These are phyloP conservation scores for Vultur gryphus DNA, from an alignment of 2,797 vertebrate species.

Conservation along the genomic window DNA sequence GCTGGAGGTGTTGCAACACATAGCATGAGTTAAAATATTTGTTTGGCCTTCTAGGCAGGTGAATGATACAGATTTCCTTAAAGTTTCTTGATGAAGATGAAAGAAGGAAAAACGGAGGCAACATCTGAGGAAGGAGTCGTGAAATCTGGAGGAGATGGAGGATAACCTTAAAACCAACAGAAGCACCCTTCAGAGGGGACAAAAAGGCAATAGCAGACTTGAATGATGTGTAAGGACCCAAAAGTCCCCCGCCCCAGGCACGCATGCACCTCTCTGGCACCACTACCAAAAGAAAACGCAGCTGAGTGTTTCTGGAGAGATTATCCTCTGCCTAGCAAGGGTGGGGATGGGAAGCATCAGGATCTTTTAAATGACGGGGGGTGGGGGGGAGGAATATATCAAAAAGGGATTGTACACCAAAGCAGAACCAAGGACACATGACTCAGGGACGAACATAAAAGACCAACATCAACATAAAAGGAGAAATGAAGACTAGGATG, in stretches of 20 bases:
- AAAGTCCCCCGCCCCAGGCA: not conserved
- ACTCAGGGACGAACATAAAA: not conserved
- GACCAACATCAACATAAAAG: not conserved
- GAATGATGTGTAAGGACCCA: not conserved
- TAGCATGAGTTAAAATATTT: not conserved
- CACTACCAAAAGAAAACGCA: not conserved
- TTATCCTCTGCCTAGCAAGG: not conserved
- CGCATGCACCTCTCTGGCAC: rapidly evolving
- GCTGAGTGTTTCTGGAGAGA: not conserved
- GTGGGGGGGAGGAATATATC: not conserved
- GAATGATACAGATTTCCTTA: not conserved
- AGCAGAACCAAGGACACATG: not conserved
- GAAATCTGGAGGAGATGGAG: not conserved
- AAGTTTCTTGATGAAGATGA: not conserved
- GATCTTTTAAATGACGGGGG: not conserved
- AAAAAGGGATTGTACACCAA: not conserved
- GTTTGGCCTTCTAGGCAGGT: not conserved
- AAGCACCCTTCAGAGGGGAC: not conserved
- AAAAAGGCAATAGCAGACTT: not conserved
- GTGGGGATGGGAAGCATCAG: not conserved
- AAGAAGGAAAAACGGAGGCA: not conserved
- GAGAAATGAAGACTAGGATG: not conserved
- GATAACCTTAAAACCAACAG: not conserved
- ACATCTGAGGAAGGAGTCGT: not conserved
- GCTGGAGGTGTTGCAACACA: not conserved